phyloP scores from a whole-genome alignment of 2,797 vertebrate species.

The Lemur catta region DNA sequence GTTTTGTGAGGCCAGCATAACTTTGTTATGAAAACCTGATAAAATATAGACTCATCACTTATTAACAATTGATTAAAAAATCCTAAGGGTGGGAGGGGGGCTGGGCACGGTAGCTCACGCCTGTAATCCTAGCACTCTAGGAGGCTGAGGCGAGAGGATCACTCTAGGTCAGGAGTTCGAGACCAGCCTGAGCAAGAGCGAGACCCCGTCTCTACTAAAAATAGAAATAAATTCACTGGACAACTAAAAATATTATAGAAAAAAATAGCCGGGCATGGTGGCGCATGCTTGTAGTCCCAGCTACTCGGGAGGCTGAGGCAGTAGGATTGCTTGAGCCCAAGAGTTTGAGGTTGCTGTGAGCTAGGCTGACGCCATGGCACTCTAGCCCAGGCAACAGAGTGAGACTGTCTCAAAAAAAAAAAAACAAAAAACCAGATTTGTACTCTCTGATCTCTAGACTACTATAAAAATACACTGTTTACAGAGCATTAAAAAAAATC shows the following conservation, averaged over 20 bases:
- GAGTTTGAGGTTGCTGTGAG: not conserved
- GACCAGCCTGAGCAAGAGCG: too few relatives aligned
- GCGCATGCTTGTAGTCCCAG: not conserved
- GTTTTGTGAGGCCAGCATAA: not conserved
- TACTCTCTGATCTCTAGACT: too few relatives aligned
- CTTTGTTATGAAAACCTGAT: not conserved
- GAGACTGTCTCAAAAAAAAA: not conserved
- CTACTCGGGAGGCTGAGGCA: not conserved
- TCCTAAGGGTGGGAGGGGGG: not conserved
- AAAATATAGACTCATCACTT: not conserved
- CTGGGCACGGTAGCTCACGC: too few relatives aligned
- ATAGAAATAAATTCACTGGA: not conserved
- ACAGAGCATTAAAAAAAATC: not conserved
- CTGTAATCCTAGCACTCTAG: too few relatives aligned
- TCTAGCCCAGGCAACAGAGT: not conserved
- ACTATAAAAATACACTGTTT: not conserved
- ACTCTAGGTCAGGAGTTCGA: too few relatives aligned
- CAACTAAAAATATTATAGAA: not conserved
- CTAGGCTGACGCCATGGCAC: rapidly evolving
- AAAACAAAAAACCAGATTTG: not conserved
- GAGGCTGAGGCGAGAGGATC: too few relatives aligned
- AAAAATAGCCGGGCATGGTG: not conserved
- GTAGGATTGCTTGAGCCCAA: not conserved
- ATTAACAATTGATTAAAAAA: not conserved
- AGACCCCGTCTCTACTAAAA: too few relatives aligned